Base-by-base conservation (phyloP, 2,888 invertebrate genomes). In the Polietes domitor region DNA sequence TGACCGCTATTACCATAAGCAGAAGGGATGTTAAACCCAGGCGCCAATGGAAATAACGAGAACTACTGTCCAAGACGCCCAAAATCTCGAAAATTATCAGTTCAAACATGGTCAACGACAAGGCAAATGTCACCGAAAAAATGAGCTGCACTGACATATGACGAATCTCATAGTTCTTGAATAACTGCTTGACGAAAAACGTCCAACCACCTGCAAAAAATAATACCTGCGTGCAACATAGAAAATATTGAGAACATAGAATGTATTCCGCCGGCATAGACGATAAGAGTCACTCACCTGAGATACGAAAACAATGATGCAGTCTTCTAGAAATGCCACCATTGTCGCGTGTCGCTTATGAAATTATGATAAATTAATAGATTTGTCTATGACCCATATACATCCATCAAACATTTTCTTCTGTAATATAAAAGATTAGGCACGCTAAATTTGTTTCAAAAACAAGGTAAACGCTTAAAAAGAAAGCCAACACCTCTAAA, bases 21-120 rank as follows among this genome's bases (percentile, higher is more conserved):
- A 99, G 93, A 87, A 99, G 94, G 73, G 96, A 94, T 89, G 98
- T 98, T 3, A 99, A 94, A 26, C 97, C 98, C 83, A 98, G 93
- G 89, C 97, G 97, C 99, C 99, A 99, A 91, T 98, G 98, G 91
- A 91, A 89, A 86, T 87, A 90, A 86, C 91, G 91, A 87, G 94
- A 98, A 96, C 96, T 97, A 21, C 97, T 95, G 91, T 98, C 98
- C 85, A 99, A 93, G 86, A 98, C 95, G 37, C 97, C 98, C 82
- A 99, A 94, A 87, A 99, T 99, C 94, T 99, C 99, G 93, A 99
- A 99, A 91, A 99, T 99, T 84, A 99, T 99, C 80, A 99, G 93
- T 92, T 99, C 99, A 92, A 99, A 99, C 98, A 99, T 98, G 1
- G 98, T 98, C 90, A 99, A 98, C 26, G 99, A 99, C 17, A 99